Evolutionary conservation across 2,113 vertebrate species (phyloP), one percentile per base, ranked within the genome.

Genomic region (Suncus etruscus): DNA sequence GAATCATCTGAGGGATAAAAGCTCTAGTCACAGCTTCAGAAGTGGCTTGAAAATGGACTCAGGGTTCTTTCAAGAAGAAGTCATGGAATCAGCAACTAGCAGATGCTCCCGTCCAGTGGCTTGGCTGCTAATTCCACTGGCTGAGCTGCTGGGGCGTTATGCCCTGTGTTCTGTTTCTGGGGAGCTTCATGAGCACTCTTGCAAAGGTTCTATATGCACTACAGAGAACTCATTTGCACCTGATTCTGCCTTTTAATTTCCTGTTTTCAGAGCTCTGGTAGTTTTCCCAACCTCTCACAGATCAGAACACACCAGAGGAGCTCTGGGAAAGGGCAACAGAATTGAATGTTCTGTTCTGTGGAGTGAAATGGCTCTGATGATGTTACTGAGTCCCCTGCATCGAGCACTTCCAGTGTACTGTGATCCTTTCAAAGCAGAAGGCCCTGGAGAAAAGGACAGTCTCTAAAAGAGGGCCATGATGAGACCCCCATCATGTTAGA

Each of bases 21-120:
- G 2, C 58, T 27, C n/a, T 77, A 89, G 68, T 82, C 27, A 25
- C 11, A 86, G 92, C 82, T 92, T 80, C 80, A 68, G 39, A 68
- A 69, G 11, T 11, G 29, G 48, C n/a, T 54, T 2, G 32, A 86
- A 90, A 92, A 61, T 73, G 61, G 58, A 31, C 47, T 82, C 25
- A 22, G 12, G 5, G 39, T 31, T 54, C 10, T 32, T 39, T 48
- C 80, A 54, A 90, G 74, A 63, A 24, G 47, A 90, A 86, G 24
- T 51, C 86, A 83, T 70, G 81, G 70, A 63, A 70, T 32, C 93
- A 85, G 65, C 50, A 45, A 48, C 6, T 1, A 10, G 75, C 3
- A 1, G 75, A 11, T 25, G 45, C 50, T 91, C 65, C 1, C 0
- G 25, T 50, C 72, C 32, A 75, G 45, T 72, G 54, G 54, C 54